Conservation (phyloP, 1,140 invertebrate species). For the Ephestia elutella region DNA sequence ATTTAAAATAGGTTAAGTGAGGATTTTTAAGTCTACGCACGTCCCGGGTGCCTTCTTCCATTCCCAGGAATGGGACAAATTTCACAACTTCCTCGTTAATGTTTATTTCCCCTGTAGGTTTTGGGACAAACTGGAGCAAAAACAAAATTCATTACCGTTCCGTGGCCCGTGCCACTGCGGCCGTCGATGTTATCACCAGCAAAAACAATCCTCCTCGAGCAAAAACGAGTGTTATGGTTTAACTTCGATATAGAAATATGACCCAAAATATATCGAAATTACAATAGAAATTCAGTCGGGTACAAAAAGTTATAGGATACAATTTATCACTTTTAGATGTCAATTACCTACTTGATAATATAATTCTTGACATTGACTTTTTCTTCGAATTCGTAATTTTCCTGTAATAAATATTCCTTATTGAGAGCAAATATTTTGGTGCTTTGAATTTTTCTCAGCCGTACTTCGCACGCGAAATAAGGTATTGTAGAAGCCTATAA, state of each 20-base stretch:
- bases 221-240: background rate
- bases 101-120: background rate
- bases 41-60: background rate
- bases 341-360: too few relatives aligned
- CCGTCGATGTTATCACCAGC: background rate
- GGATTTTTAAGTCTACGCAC: background rate
- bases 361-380: too few relatives aligned
- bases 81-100: background rate
- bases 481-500: too few relatives aligned
- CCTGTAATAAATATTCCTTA: too few relatives aligned
- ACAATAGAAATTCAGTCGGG: background rate
- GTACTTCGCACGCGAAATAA: too few relatives aligned
- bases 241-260: too few relatives aligned
- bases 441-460: too few relatives aligned
- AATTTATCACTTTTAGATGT: too few relatives aligned
- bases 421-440: too few relatives aligned
- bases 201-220: background rate
- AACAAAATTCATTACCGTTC: background rate
- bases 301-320: too few relatives aligned
- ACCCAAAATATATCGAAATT: background rate
- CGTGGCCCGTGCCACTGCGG: too few relatives aligned
- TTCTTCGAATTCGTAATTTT: too few relatives aligned
- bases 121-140: background rate
- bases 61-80: background rate
- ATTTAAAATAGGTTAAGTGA: background rate